Base-by-base conservation (phyloP, 2,888 invertebrate genomes). In the Panzeria rudis region DNA sequence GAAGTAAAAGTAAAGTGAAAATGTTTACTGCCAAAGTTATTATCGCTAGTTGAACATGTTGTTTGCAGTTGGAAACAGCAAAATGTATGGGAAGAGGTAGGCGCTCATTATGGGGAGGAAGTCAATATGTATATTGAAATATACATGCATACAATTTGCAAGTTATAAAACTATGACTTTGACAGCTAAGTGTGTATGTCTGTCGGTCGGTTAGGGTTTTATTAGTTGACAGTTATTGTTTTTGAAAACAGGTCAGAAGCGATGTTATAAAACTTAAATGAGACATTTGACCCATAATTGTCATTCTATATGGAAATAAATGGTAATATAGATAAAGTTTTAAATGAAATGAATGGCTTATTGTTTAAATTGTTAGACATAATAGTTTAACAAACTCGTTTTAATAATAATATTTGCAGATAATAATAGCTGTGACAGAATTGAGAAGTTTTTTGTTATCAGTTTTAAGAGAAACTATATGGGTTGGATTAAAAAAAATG, bases 241-340 rank as follows among this genome's bases (percentile, higher is more conserved):
- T 29, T 29, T 76, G 50, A 35, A 69, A 76, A 62, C 71, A 71
- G 69, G 54, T 61, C 82, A 62, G 29, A 77, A 32, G 25, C 25
- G 54, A 47, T 64, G 38, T 44, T 35, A 23, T 52, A 17, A 61
- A 75, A 72, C 35, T 64, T 32, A 50, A 32, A 62, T 69, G n/a
- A 75, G 69, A 81, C 75, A 81, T 75, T 68, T 81, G 81, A 69
- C 81, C 68, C 52, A 81, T 62, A 69, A 81, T 72, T 80, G 72
- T 72, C 79, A 69, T 35, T 56, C 50, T 17, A 23, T 44, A 54
- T 41, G 15, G 9, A 54, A 54, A 79, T 35, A 29, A 62, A 71
- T 56, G 41, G 20, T 17, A 59, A 54, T n/a, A 25, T 20, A 44
- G 54, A 44, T 41, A 23, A n/a, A 62, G 50, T 62, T 56, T 41